These are phyloP conservation scores for Xestoiulus laeticollis DNA, from an alignment of 2,888 invertebrate genomes.

Conservation along the genomic window DNA sequence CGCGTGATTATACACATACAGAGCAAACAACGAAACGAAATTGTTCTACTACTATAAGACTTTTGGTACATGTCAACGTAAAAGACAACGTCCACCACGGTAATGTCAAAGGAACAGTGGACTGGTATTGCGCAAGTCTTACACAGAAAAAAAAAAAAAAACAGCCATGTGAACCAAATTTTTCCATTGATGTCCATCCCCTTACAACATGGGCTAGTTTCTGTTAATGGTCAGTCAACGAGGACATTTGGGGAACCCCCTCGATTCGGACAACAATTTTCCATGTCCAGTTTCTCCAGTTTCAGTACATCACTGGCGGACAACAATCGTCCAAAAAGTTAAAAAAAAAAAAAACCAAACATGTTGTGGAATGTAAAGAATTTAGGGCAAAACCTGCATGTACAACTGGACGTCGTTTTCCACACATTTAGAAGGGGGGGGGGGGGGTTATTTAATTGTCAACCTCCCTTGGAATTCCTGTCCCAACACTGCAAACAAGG, in stretches of 20 bases:
- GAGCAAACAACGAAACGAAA: too few relatives aligned
- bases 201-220: too few relatives aligned
- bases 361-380: background rate
- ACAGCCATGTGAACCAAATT: too few relatives aligned
- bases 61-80: too few relatives aligned
- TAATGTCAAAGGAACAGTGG: too few relatives aligned
- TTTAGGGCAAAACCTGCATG: background rate
- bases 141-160: too few relatives aligned
- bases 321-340: background rate
- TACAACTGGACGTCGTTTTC: background rate
- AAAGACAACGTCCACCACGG: too few relatives aligned
- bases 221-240: too few relatives aligned
- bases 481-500: conserved; percentile 18
- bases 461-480: background rate
- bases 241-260: background rate
- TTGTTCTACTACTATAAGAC: too few relatives aligned
- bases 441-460: background rate
- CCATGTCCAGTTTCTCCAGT: background rate
- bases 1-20: too few relatives aligned
- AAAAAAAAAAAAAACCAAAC: background rate
- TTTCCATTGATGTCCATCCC: too few relatives aligned
- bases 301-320: background rate
- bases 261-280: background rate
- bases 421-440: background rate
- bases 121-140: too few relatives aligned